Conservation (phyloP, 2,797 vertebrate genomes). For the Coendou prehensilis region DNA sequence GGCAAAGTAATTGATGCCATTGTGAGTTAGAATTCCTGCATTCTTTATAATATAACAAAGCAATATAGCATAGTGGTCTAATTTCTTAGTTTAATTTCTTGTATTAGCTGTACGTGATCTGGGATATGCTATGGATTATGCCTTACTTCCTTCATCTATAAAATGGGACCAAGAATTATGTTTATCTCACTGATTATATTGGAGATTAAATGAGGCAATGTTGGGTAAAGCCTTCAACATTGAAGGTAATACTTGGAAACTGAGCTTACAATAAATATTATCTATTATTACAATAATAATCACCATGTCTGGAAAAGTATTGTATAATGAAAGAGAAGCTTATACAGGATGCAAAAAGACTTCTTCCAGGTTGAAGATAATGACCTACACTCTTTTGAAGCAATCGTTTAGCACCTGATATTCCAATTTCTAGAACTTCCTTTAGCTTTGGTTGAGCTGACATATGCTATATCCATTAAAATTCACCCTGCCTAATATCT, state of each 20-base stretch:
- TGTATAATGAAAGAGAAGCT: background rate
- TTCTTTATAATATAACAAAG: background rate
- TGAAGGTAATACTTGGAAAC: background rate
- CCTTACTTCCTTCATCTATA: background rate
- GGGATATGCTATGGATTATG: background rate
- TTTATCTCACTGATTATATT: background rate
- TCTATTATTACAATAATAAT: background rate
- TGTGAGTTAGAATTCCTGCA: background rate
- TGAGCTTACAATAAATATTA: slow-evolving; percentile 29
- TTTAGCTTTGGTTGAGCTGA: background rate
- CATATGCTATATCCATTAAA: background rate
- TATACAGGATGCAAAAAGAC: background rate
- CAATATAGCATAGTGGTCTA: background rate
- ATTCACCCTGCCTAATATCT: background rate
- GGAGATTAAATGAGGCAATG: background rate
- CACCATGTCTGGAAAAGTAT: background rate
- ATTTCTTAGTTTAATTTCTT: slow-evolving; percentile 27
- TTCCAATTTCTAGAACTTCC: background rate
- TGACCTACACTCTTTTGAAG: background rate
- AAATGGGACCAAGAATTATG: background rate
- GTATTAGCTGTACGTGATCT: background rate
- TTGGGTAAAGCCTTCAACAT: slow-evolving; percentile 3
- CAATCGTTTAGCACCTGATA: background rate
- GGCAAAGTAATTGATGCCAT: background rate
- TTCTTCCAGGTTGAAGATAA: slow-evolving; percentile 2